phyloP scores from a whole-genome alignment of 2,797 vertebrate species.

The Spinibarbus caldwelli region DNA sequence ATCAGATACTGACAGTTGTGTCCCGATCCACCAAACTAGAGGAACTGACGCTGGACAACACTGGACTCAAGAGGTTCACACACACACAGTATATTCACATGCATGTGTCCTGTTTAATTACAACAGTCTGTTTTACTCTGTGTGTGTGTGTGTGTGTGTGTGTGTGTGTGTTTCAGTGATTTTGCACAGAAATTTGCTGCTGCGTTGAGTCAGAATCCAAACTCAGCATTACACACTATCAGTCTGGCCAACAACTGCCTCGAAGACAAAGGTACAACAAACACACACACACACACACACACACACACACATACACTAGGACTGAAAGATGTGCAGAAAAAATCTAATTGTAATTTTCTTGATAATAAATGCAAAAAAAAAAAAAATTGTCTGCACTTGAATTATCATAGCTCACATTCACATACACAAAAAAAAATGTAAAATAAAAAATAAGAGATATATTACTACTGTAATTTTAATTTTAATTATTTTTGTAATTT shows the following conservation, averaged over 20 bases:
- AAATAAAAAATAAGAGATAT: no score
- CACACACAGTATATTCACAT: constrained; percentile 6
- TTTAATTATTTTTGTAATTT: no score
- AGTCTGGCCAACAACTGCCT: constrained; percentile 92
- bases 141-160: no score
- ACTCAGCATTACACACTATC: constrained; percentile 88
- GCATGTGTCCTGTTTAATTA: background rate
- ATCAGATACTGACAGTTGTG: constrained; percentile 90
- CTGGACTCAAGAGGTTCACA: constrained; percentile 88
- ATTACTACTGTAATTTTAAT: no score
- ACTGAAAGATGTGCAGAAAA: background rate
- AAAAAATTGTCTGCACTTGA: background rate
- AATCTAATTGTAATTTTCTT: background rate
- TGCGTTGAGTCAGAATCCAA: constrained; percentile 88
- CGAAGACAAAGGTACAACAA: constrained; percentile 90
- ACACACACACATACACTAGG: constrained; percentile 25
- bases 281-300: constrained; percentile 22
- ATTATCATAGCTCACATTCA: background rate
- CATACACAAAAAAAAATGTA: no score
- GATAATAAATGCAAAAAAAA: background rate
- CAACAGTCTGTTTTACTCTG: background rate
- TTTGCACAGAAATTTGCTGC: constrained; percentile 90
- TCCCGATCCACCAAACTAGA: constrained; percentile 88
- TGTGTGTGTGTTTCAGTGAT: constrained; percentile 78
- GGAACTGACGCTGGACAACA: constrained; percentile 91